Percentiles rank a stretch among this genome's conserved stretches.
phyloP scores from a whole-genome alignment of 1,140 invertebrate genomes.

The Drosophila repletoides region DNA sequence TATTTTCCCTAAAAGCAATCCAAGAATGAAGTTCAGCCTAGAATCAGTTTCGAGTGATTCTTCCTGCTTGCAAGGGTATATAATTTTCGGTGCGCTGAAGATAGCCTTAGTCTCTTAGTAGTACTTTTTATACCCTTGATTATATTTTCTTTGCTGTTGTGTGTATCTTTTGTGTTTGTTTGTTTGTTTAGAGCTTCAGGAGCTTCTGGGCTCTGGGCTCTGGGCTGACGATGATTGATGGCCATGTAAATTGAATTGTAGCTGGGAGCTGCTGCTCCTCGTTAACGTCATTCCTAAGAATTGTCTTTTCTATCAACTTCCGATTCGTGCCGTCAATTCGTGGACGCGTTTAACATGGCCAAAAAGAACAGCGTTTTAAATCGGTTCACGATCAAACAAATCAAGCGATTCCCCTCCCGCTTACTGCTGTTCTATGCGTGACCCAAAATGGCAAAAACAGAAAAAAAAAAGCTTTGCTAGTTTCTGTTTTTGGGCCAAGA shows the following conservation, averaged over 20 bases:
- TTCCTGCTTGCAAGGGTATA: no score
- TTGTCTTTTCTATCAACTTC: conserved; percentile 15
- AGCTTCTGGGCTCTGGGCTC: no score
- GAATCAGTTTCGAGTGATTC: no score
- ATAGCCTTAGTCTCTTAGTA: no score
- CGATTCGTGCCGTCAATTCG: conserved; percentile 38
- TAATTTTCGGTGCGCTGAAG: no score
- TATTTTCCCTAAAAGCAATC: no score
- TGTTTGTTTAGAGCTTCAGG: neutral
- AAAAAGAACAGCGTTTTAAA: neutral
- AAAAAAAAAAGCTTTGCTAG: conserved; percentile 3
- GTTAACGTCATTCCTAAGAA: conserved; percentile 4
- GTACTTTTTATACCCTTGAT: no score
- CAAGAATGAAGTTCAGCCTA: no score
- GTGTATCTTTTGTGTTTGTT: neutral
- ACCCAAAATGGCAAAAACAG: conserved; percentile 48
- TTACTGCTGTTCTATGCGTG: conserved; percentile 19
- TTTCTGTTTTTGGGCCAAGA: conserved; percentile 6
- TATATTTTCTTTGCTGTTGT: neutral
- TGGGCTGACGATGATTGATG: conserved; percentile 45
- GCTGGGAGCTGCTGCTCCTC: conserved; percentile 28
- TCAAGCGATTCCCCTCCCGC: neutral
- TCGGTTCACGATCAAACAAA: conserved; percentile 13
- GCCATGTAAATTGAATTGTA: conserved; percentile 48
- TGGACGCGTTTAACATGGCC: conserved; percentile 15